Percentiles rank a stretch among this genome's conserved stretches.
Evolutionary conservation across 2,797 vertebrate species (phyloP).

Genomic region (Eupleurogrammus muticus): DNA sequence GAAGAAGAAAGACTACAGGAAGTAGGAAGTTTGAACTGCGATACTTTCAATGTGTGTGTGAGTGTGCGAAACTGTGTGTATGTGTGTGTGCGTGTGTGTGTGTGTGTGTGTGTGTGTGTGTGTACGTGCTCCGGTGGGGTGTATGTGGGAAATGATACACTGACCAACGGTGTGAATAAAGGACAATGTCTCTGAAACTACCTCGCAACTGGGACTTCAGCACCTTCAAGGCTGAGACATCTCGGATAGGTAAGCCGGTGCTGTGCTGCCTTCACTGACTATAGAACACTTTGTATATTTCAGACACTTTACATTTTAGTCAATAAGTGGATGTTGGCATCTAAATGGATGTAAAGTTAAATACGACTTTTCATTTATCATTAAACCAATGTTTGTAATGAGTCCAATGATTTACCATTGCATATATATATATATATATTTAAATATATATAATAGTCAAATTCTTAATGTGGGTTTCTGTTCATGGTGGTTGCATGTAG

Average conservation of each 20-base stretch:
- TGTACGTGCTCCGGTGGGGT: slow-evolving; percentile 20
- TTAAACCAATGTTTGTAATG: not conserved
- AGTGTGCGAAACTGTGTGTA: slow-evolving; percentile 22
- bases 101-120: slow-evolving; percentile 24
- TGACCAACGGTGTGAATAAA: slow-evolving; percentile 63
- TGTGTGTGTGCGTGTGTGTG: slow-evolving; percentile 17
- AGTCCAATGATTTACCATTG: not conserved
- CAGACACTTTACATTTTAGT: slow-evolving; percentile 7
- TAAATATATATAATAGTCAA: too few species aligned
- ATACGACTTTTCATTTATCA: not conserved
- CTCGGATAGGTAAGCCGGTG: slow-evolving; percentile 89
- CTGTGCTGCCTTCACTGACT: slow-evolving; percentile 39
- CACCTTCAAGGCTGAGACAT: slow-evolving; percentile 88
- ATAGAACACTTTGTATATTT: not conserved
- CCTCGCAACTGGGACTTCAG: slow-evolving; percentile 96
- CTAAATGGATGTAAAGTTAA: not conserved
- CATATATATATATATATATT: not conserved
- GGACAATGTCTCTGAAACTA: slow-evolving; percentile 94
- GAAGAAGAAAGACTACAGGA: slow-evolving; percentile 78
- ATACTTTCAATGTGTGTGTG: slow-evolving; percentile 41
- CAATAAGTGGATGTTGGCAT: not conserved
- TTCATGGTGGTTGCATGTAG: not conserved
- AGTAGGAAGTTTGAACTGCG: slow-evolving; percentile 82
- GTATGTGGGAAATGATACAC: slow-evolving; percentile 55
- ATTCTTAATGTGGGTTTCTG: slow-evolving; percentile 7